Base-by-base conservation (phyloP, 2,113 vertebrate species). In the Orycteropus afer region DNA sequence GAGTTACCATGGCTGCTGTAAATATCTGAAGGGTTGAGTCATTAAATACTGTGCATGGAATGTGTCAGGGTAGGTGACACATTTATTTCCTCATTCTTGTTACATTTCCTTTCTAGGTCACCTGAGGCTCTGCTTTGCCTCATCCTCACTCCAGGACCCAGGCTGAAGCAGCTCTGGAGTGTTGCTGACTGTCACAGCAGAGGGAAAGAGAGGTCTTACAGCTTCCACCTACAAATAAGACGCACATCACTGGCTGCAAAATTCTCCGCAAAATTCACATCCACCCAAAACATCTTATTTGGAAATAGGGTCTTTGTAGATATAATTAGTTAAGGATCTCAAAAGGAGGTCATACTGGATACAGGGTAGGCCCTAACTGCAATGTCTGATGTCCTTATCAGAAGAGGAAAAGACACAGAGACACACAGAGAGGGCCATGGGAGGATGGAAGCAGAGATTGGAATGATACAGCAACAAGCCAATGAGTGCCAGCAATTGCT, bases 51-150 rank as follows among this genome's bases (percentile, higher is more conserved):
- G 32, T 80, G 73, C 17, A 13, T 7, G 45, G 47, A 59, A 29
- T 63, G 74, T 51, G 7, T 90, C 93, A 93, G 69, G 55, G 65
- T 32, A 73, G 34, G 83, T 53, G 77, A 95, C 71, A 93, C 25
- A 10, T 77, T 71, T 77, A 59, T 47, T 94, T n/a, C 95, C 51
- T 93, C 40, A 8, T 87, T 95, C 82, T 55, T 53, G 61, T 40
- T 53, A 40, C 5, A 1, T 51, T 87, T 91, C 57, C 47, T 80
- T 63, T 47, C 71, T 37, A 80, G 91, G 65, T 91, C 86, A 91
- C 49, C 61, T 79, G 32, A 71, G 84, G 49, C 32, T 76, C 63
- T 55, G 53, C 37, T 79, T 45, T 95, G 83, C 90, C 23, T 82
- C 25, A 22, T 59, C 32, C 37, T 93, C 53, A 29, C 57, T 27